Evolutionary conservation across 2,113 vertebrate genomes (phyloP).

Genomic region (Gnathonemus echidnorhynchus): DNA sequence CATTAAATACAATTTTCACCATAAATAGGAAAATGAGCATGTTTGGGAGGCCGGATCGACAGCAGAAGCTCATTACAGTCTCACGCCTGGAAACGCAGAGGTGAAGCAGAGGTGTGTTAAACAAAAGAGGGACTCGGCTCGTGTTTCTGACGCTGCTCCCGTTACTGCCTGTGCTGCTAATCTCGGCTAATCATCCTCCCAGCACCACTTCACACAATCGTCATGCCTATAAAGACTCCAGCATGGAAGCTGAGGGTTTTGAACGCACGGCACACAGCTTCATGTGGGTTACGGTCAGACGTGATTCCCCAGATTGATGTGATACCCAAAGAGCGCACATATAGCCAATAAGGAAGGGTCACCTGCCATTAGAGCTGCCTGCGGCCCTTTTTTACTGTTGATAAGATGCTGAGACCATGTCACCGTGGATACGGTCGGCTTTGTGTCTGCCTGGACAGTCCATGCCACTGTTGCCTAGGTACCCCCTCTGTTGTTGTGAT

Average conservation of each 20-base stretch:
- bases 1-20: conserved; percentile 13
- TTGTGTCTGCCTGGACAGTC: background rate
- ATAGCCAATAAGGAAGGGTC: conserved; percentile 16
- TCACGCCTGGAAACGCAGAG: background rate
- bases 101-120: background rate
- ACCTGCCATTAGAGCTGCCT: conserved; percentile 8
- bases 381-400: conserved; percentile 1
- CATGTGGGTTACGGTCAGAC: background rate
- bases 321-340: background rate
- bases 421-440: background rate
- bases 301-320: background rate
- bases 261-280: background rate
- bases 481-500: conserved; percentile 14
- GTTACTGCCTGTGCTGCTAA: background rate
- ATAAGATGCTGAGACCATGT: conserved; percentile 12
- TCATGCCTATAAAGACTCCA: background rate
- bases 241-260: background rate
- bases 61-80: background rate
- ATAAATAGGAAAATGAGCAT: background rate
- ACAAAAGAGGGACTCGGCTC: background rate
- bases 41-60: background rate
- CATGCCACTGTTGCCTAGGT: background rate
- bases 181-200: background rate
- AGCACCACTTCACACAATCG: background rate
- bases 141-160: background rate